Percentiles rank a stretch among this genome's conserved stretches.
phyloP scores from a whole-genome alignment of 2,113 vertebrate genomes.

The Cisticola juncidis region DNA sequence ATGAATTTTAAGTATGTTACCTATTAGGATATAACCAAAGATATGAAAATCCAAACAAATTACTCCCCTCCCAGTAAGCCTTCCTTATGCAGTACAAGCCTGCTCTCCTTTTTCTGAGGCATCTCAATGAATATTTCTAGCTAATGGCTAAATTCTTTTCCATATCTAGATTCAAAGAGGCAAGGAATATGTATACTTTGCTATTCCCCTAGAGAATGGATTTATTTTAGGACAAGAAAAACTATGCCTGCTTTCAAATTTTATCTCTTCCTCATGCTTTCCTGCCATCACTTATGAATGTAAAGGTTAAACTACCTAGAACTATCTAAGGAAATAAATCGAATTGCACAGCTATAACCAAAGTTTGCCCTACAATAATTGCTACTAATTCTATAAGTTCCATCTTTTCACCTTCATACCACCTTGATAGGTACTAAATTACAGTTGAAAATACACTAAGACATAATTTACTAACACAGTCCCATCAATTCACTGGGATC shows the following conservation, averaged over 20 bases:
- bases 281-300: conserved; percentile 35
- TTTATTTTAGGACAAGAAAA: conserved; percentile 50
- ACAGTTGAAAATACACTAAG: conserved; percentile 39
- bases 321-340: conserved; percentile 46
- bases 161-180: conserved; percentile 46
- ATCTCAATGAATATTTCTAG: conserved; percentile 21
- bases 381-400: conserved; percentile 19
- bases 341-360: conserved; percentile 33
- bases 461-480: not conserved
- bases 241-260: conserved; percentile 31
- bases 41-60: conserved; percentile 55
- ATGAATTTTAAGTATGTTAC: conserved; percentile 53
- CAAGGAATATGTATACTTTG: conserved; percentile 41
- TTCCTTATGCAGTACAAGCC: not conserved
- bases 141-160: conserved; percentile 51
- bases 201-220: conserved; percentile 40
- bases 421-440: conserved; percentile 21
- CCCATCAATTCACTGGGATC: not conserved
- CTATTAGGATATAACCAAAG: conserved; percentile 31
- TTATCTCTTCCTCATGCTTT: conserved; percentile 1
- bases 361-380: conserved; percentile 14
- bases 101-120: conserved; percentile 28
- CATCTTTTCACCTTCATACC: conserved; percentile 10
- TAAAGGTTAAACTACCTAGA: conserved; percentile 46
- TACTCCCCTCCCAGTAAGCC: not conserved